A percentile compares a stretch with the other conserved stretches of the same genome.
phyloP scores from a whole-genome alignment of 2,888 invertebrate species.

The Cinara cedri region DNA sequence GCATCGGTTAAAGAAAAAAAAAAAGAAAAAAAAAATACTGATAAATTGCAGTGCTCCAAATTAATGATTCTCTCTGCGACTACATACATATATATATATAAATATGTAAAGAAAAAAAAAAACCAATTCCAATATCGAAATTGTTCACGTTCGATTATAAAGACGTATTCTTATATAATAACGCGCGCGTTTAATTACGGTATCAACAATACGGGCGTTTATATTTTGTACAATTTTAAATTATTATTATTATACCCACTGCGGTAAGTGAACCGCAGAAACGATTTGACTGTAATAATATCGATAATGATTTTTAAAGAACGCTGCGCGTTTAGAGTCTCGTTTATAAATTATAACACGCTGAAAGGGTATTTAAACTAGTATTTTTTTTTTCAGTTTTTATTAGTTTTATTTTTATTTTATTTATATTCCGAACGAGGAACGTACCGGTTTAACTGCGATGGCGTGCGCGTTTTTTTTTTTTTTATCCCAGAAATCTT shows the following conservation, averaged over 20 bases:
- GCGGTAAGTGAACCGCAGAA: neutral
- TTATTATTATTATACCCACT: neutral
- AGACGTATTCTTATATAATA: slow-evolving; percentile 31
- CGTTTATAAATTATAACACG: no score
- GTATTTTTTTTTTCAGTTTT: no score
- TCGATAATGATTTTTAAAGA: neutral
- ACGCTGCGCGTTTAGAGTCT: neutral
- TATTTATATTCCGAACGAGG: no score
- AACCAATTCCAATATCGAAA: slow-evolving; percentile 23
- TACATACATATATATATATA: no score
- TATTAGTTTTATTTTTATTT: no score
- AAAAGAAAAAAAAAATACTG: no score
- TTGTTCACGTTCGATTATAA: slow-evolving; percentile 1
- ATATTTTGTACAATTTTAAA: slow-evolving; percentile 1
- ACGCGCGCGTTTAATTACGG: no score
- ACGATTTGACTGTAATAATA: neutral
- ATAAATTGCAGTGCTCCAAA: slow-evolving; percentile 27
- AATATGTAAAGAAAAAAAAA: slow-evolving; percentile 10
- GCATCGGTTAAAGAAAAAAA: slow-evolving; percentile 17
- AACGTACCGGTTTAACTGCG: no score
- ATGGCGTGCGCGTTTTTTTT: no score
- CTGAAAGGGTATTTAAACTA: no score
- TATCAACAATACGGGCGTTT: neutral
- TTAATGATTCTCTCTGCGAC: slow-evolving; percentile 8
- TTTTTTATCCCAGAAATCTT: no score